These are phyloP conservation scores for Fulmarus glacialis DNA, from an alignment of 2,113 vertebrate genomes.

Conservation along the genomic window DNA sequence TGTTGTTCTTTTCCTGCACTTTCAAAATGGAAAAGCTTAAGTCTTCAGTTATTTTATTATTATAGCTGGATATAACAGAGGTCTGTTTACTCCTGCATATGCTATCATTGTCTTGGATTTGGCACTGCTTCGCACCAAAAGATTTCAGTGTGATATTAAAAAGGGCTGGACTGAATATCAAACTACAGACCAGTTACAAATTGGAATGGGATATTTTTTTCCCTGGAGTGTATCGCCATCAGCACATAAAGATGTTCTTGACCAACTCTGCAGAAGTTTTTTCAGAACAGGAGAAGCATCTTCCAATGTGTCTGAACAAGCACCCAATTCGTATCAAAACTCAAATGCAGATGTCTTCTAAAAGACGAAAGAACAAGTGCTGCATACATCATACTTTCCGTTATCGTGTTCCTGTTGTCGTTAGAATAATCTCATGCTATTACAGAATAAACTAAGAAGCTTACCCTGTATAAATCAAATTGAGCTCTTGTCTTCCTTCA, in stretches of 20 bases:
- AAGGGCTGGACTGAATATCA: not conserved
- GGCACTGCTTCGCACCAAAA: not conserved
- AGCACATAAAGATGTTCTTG: not conserved
- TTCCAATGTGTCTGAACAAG: not conserved
- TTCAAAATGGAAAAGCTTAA: not conserved
- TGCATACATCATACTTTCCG: not conserved
- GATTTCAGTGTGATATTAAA: not conserved
- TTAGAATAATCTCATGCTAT: not conserved
- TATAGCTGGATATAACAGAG: not conserved
- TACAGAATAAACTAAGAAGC: constrained; percentile 16
- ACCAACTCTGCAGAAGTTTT: not conserved
- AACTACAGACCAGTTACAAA: not conserved
- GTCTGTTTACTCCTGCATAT: not conserved
- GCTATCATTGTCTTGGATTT: not conserved
- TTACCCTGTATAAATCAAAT: not conserved
- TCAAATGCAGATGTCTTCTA: not conserved
- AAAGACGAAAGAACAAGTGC: not conserved
- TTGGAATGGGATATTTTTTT: not conserved
- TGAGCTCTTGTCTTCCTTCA: not conserved
- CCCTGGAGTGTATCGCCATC: not conserved
- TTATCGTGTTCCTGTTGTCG: not conserved
- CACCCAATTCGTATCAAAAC: not conserved
- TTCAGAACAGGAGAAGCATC: not conserved
- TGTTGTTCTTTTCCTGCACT: not conserved
- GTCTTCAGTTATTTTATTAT: not conserved